Evolutionary conservation across 2,888 invertebrate genomes (phyloP), one percentile per base, ranked within the genome.

Genomic region (Nomada ferruginata): DNA sequence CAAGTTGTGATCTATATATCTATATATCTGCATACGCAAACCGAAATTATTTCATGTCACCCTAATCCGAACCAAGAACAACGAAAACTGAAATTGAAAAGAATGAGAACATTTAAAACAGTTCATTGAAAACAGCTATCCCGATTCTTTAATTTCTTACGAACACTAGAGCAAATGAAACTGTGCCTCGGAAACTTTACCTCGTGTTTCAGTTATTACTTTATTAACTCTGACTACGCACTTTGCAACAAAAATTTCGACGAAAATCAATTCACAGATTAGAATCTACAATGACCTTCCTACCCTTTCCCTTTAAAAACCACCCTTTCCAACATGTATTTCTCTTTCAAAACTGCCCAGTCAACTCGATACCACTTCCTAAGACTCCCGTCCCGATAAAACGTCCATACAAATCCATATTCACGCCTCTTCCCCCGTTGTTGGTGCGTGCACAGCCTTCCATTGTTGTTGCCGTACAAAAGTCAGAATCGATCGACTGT

Each of bases 401-500:
- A 63, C 11, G 64, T 65, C 59, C 64, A 18, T 50, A 52, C 29
- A 66, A 78, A 82, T 86, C 65, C 65, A 66, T 86, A 84, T 84
- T 84, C 82, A 83, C 82, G 64, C 79, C 72, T 59, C 52, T 55
- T 66, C 60, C 68, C 63, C 36, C 10, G 57, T 15, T 75, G 64
- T 23, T 63, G 69, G 76, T 60, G 72, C 72, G 29, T 61, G 50
- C 70, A 52, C 60, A 47, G 55, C 23, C 47, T 53, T 74, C 70
- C 61, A 86, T 87, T 86, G 86, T 86, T 64, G 60, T 60, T 29
- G 18, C 36, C 20, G 59, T 71, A 88, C 83, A 86, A 87, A 86
- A 87, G 88, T 87, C 79, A 77, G 75, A 44, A 81, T 86, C 83
- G 88, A 85, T 87, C 86, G 69, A 26, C 26, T 18, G 68, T 47